Evolutionary conservation across 2,113 vertebrate species (phyloP).

Genomic region (Lethenteron camtschaticum): DNA sequence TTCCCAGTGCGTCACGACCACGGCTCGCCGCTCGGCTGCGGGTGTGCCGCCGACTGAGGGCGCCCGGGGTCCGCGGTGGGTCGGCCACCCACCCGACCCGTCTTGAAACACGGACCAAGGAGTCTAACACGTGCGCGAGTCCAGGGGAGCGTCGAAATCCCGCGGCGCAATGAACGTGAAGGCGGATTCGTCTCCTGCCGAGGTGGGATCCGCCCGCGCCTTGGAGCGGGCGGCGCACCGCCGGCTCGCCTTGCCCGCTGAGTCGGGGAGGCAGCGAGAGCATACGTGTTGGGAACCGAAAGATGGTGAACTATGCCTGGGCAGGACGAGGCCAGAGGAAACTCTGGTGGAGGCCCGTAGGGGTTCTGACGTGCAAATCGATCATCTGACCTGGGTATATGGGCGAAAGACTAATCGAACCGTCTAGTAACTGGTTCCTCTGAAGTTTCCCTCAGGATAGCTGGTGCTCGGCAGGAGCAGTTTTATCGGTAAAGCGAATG

Average conservation of each 20-base stretch:
- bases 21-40: too few species aligned
- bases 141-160: neutral
- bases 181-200: neutral
- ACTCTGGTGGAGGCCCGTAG: constrained; percentile 9
- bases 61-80: too few species aligned
- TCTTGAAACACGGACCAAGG: neutral
- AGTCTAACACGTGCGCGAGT: constrained; percentile 7
- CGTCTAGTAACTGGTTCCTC: too few species aligned
- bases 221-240: neutral
- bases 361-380: constrained; percentile 12
- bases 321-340: neutral
- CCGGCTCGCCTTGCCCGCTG: neutral
- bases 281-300: neutral
- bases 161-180: neutral
- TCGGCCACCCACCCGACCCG: too few species aligned
- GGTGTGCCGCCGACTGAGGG: too few species aligned
- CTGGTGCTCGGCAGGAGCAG: too few species aligned
- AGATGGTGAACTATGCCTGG: neutral
- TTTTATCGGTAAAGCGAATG: constrained; percentile 13
- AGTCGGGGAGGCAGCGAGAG: constrained; percentile 1
- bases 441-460: too few species aligned
- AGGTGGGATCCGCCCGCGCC: constrained; percentile 4
- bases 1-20: too few species aligned
- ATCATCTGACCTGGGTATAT: constrained; percentile 9
- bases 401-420: too few species aligned